Percentiles rank a stretch among this genome's conserved stretches.
These are phyloP conservation scores for Ibycter americanus DNA, from an alignment of 2,797 vertebrate genomes.

Conservation along the genomic window DNA sequence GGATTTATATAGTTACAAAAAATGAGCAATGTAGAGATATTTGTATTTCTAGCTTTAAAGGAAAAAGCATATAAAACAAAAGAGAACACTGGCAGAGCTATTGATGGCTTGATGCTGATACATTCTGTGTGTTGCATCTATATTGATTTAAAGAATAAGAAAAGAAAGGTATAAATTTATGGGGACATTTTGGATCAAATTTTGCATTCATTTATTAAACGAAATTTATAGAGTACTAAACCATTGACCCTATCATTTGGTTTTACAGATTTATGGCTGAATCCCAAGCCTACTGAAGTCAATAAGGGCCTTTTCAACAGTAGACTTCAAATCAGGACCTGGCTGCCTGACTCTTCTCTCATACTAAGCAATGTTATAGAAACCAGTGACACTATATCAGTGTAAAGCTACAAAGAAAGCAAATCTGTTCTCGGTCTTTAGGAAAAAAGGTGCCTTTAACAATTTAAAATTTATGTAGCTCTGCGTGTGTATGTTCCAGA, in stretches of 20 bases:
- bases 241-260: constrained; percentile 32
- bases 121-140: not conserved
- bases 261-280: constrained; percentile 28
- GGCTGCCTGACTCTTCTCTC: not conserved
- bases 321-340: not conserved
- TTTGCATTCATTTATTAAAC: constrained; percentile 62
- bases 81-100: not conserved
- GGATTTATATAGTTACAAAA: not conserved
- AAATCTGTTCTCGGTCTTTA: not conserved
- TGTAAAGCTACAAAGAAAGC: not conserved
- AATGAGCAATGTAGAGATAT: not conserved
- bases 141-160: constrained; percentile 60
- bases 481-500: not conserved
- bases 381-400: not conserved
- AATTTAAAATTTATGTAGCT: not conserved
- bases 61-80: not conserved
- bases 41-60: not conserved
- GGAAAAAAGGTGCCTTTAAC: not conserved
- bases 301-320: not conserved
- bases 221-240: constrained; percentile 49
- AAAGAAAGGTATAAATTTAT: constrained; percentile 48
- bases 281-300: constrained; percentile 13
- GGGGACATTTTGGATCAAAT: constrained; percentile 28
- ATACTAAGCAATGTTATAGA: not conserved
- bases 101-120: constrained; percentile 46